Conservation (phyloP, 1,140 invertebrate genomes). For the Saccostrea glomerata region DNA sequence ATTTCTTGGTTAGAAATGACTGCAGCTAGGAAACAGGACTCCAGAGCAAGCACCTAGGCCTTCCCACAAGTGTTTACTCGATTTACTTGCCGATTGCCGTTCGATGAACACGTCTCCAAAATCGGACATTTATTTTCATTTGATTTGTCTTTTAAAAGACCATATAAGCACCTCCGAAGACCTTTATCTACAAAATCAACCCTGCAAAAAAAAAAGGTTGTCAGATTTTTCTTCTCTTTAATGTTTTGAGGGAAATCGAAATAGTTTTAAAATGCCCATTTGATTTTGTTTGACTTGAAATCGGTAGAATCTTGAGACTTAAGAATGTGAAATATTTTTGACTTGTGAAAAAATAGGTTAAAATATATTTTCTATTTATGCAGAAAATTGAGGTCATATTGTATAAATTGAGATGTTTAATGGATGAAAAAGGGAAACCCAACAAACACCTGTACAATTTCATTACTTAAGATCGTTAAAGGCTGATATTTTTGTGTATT, state of each 20-base stretch:
- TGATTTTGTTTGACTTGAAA: slow-evolving; percentile 30
- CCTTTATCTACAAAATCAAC: slow-evolving; percentile 9
- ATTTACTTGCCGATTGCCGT: slow-evolving; percentile 26
- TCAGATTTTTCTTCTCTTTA: slow-evolving; percentile 21
- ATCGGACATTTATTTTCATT: slow-evolving; percentile 32
- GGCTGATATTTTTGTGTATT: slow-evolving; percentile 29
- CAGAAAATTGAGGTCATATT: slow-evolving; percentile 25
- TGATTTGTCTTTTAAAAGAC: slow-evolving; percentile 37
- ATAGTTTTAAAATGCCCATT: slow-evolving; percentile 30
- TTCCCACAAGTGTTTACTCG: background rate
- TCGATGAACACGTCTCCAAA: slow-evolving; percentile 30
- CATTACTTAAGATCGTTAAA: background rate
- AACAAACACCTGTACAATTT: background rate
- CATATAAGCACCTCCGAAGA: slow-evolving; percentile 13
- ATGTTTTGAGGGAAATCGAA: background rate
- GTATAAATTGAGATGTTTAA: background rate
- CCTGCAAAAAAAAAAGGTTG: background rate
- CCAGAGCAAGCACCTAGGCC: background rate
- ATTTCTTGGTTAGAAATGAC: background rate
- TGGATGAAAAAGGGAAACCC: background rate
- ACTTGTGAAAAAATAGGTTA: background rate
- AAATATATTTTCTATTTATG: background rate
- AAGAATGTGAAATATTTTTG: slow-evolving; percentile 22
- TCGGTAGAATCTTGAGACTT: slow-evolving; percentile 4
- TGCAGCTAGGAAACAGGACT: slow-evolving; percentile 3